Conservation (phyloP, 1,140 invertebrate species). For the Lordiphosa mommai region DNA sequence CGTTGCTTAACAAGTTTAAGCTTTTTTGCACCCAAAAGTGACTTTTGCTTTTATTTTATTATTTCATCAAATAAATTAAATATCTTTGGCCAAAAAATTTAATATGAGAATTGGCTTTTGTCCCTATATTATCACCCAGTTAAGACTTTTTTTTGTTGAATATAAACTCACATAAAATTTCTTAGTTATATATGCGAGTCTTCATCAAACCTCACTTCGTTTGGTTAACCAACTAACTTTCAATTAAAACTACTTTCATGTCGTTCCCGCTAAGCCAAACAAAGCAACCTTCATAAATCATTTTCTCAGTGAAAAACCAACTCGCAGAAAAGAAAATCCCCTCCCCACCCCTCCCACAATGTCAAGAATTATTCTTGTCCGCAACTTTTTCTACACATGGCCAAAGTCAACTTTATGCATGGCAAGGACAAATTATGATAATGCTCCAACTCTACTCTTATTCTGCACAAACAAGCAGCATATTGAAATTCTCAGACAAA, state of each 20-base stretch:
- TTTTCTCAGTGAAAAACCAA: conserved; percentile 15
- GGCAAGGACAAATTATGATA: conserved; percentile 47
- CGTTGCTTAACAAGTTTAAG: too few relatives aligned
- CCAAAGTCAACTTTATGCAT: conserved; percentile 44
- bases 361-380: conserved; percentile 30
- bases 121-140: too few relatives aligned
- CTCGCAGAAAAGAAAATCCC: conserved; percentile 2
- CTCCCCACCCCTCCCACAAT: conserved; percentile 2
- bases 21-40: too few relatives aligned
- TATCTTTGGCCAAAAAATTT: too few relatives aligned
- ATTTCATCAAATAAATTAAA: too few relatives aligned
- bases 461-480: conserved; percentile 22
- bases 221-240: conserved; percentile 7
- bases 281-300: conserved; percentile 29
- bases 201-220: not conserved
- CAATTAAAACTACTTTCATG: conserved; percentile 27
- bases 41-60: too few relatives aligned
- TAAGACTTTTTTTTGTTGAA: too few relatives aligned
- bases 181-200: not conserved
- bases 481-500: conserved; percentile 72
- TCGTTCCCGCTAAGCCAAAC: not conserved
- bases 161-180: too few relatives aligned
- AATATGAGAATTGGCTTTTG: too few relatives aligned
- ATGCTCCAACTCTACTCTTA: conserved; percentile 1
- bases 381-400: conserved; percentile 39